Evolutionary conservation across 64 coral and sea anemone genomes (phyloP), one percentile per base, ranked within the genome.

Genomic region (Stylophora pistillata): DNA sequence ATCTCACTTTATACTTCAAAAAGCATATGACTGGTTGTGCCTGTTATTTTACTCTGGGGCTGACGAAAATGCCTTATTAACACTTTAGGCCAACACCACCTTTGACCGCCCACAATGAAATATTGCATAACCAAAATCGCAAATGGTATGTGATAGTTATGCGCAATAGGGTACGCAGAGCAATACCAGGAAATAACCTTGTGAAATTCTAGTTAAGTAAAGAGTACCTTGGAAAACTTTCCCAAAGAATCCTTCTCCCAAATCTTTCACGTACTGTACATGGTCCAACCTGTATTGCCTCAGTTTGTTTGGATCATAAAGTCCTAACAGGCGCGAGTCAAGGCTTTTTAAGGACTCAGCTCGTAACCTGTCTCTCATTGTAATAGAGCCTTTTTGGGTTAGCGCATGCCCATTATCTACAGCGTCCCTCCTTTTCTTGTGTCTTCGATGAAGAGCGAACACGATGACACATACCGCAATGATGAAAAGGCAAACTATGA

Each of bases 211-310:
- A 76, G 1, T 10, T 27, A 30, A 0, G 20, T 78, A 7, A 6
- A 37, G 30, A 60, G 62, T 93, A 98, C 97, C 97, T 90, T 99
- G 90, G 64, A 95, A 99, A 13, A 99, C 97, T 76, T 93, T 95
- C 56, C 97, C 97, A 91, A 99, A 99, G 79, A 95, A 94, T 15
- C 97, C 97, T 73, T 99, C 97, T 10, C 97, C 97, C 23, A 99
- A 72, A 55, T 99, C 97, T 52, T 89, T 95, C 18, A 99, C 81
- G 56, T 99, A 99, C 61, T 90, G 83, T 83, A 99, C 93, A 23
- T 93, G 84, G 18, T 99, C 97, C 59, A 99, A 79, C 5, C 66
- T 76, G 56, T 90, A 99, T 13, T 99, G 90, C 64, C 65, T 92
- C 10, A 99, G 59, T 53, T 95, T 99, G 3, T 77, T 78, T 14